A percentile compares a stretch with the other conserved stretches of the same genome.
phyloP scores from a whole-genome alignment of 2,113 vertebrate genomes.

The Vicugna pacos region DNA sequence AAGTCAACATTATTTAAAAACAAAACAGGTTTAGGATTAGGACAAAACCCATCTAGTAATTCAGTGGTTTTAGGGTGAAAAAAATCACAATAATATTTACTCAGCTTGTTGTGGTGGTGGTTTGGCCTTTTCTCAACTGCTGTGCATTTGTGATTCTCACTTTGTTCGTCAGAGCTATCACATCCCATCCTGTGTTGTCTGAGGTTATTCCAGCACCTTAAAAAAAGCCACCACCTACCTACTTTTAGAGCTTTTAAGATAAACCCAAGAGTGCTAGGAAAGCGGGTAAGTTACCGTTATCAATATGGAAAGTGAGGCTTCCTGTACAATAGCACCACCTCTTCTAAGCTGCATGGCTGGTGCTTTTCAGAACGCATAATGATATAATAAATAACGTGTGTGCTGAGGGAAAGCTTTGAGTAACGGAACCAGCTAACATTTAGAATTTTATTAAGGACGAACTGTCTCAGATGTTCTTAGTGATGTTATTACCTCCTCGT shows the following conservation, averaged over 20 bases:
- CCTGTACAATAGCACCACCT: neutral
- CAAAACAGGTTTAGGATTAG: neutral
- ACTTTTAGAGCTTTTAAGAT: conserved; percentile 48
- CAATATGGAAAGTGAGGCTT: neutral
- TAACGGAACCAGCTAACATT: neutral
- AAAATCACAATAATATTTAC: neutral
- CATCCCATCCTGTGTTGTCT: conserved; percentile 8
- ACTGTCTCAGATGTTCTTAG: conserved; percentile 63
- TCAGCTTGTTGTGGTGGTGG: neutral
- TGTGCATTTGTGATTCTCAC: neutral
- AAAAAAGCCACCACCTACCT: neutral
- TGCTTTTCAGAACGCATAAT: conserved; percentile 30
- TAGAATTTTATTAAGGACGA: conserved; percentile 42
- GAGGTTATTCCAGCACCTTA: conserved; percentile 39
- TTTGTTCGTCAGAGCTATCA: neutral
- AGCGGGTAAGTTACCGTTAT: neutral
- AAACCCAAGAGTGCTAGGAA: neutral
- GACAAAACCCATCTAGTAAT: neutral
- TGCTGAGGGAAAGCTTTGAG: neutral
- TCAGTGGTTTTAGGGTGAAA: neutral
- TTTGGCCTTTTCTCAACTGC: neutral
- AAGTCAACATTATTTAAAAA: conserved; percentile 66
- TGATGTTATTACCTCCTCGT: neutral
- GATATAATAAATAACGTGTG: neutral
- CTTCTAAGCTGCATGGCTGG: neutral